Percentiles rank a stretch among this genome's conserved stretches.
Conservation (phyloP, 1,140 invertebrate species). For the Magallana gigas region DNA sequence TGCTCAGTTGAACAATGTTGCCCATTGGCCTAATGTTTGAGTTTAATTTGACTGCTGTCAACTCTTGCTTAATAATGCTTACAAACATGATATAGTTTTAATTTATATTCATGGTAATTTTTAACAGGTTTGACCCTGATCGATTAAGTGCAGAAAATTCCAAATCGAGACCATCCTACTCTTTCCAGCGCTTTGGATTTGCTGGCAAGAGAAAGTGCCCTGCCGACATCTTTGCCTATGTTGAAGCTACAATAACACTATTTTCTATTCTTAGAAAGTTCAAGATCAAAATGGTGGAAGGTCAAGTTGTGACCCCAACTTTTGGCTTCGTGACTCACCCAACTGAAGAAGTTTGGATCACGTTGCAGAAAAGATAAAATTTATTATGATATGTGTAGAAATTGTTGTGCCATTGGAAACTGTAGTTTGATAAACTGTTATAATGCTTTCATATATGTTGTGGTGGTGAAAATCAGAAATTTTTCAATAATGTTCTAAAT, state of each 20-base stretch:
- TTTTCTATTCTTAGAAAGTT: constrained; percentile 64
- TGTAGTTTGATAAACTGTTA: no score
- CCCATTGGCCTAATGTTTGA: no score
- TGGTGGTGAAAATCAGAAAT: no score
- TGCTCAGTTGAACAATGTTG: no score
- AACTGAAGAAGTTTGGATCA: constrained; percentile 76
- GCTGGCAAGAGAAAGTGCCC: constrained; percentile 75
- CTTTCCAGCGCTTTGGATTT: constrained; percentile 77
- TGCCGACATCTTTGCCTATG: constrained; percentile 67
- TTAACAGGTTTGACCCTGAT: constrained; percentile 75
- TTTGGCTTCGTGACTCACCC: constrained; percentile 73
- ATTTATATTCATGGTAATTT: background rate
- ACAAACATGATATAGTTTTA: no score
- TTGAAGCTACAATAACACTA: constrained; percentile 62
- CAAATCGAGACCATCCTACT: constrained; percentile 60
- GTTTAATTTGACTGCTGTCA: no score
- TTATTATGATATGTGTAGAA: background rate
- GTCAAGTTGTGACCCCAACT: constrained; percentile 68
- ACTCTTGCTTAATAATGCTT: no score
- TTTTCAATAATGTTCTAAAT: no score
- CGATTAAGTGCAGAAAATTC: constrained; percentile 68
- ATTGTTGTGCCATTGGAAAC: no score
- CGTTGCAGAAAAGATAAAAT: constrained; percentile 56
- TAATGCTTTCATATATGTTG: no score
- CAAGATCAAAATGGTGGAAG: constrained; percentile 68